Conservation (phyloP, 2,888 invertebrate species). For the Drosophila niveifrons region DNA sequence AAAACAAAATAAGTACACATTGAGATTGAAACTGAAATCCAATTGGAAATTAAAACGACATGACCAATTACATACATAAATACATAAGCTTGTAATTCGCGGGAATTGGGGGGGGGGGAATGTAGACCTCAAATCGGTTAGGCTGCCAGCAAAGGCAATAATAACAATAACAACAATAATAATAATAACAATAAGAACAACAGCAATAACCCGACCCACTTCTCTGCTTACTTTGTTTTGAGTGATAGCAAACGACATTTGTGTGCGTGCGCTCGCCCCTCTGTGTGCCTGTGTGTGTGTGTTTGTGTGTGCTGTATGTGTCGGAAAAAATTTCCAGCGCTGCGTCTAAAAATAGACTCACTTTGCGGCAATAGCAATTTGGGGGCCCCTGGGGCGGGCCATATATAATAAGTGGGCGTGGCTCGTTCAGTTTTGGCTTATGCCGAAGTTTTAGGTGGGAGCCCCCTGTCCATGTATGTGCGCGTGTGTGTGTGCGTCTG, state of each 20-base stretch:
- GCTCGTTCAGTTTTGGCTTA: slow-evolving; percentile 59
- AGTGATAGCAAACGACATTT: slow-evolving; percentile 65
- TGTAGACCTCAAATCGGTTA: slow-evolving; percentile 1
- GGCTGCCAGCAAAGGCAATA: neutral
- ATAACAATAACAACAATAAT: slow-evolving; percentile 26
- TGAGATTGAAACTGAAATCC: slow-evolving; percentile 60
- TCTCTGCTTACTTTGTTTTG: slow-evolving; percentile 66
- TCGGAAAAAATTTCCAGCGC: slow-evolving; percentile 76
- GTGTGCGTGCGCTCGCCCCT: slow-evolving; percentile 19
- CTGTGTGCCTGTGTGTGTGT: slow-evolving; percentile 31
- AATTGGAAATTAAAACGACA: slow-evolving; percentile 62
- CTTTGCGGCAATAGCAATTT: slow-evolving; percentile 67
- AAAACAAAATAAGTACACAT: slow-evolving; percentile 37
- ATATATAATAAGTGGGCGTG: slow-evolving; percentile 61
- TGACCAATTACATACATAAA: slow-evolving; percentile 18
- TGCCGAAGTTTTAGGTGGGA: slow-evolving; percentile 52
- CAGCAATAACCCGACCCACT: slow-evolving; percentile 45
- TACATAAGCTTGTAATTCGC: neutral
- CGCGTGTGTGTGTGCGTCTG: slow-evolving; percentile 17
- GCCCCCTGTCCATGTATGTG: slow-evolving; percentile 4
- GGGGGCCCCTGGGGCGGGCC: slow-evolving; percentile 54
- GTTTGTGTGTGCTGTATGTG: slow-evolving; percentile 34
- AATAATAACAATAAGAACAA: slow-evolving; percentile 22
- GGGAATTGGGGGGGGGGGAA: neutral
- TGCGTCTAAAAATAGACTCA: slow-evolving; percentile 72